Evolutionary conservation across 2,797 vertebrate genomes (phyloP), one percentile per base, ranked within the genome.

Genomic region (Rousettus madagascariensis): DNA sequence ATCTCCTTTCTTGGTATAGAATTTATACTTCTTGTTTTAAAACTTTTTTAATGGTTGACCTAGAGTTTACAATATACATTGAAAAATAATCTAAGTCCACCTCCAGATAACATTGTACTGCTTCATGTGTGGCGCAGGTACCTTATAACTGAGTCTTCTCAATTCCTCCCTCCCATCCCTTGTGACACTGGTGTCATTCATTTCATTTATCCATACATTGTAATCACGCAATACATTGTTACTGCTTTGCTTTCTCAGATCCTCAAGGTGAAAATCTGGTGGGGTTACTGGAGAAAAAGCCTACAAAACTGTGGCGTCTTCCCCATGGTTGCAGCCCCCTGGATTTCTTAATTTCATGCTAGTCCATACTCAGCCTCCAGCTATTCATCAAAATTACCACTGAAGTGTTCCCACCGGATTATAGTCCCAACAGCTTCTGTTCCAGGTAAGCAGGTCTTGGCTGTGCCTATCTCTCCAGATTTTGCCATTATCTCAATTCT

Each of bases 31-130:
- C 46, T 66, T 77, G 87, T 74, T 43, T 51, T 41, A 36, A 79
- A 90, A 82, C 15, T 6, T 22, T 85, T 75, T 90, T 72, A 90
- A 36, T 26, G 8, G 41, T 87, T 88, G 12, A 51, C 69, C 41
- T 95, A 55, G 13, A 46, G 24, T 80, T 93, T 96, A 84, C 46
- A 91, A 33, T 72, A 90, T 38, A 69, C 51, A 75, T 86, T 89
- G 89, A 55, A 80, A 94, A 95, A 77, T 79, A 63, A 80, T 75
- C 10, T 57, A 57, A 79, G 26, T 69, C 10, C 65, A 75, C 53
- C 59, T 94, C 41, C 65, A 74, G 72, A 68, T 91, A 91, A 85
- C 61, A 79, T 33, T 24, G 16, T 80, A 57, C 38, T 49, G 33
- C 49, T 79, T 77, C 30, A 33, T 4, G 6, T 51, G 63, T 94